Base-by-base conservation (phyloP, 2,888 invertebrate genomes). In the Ecdyonurus torrentis region DNA sequence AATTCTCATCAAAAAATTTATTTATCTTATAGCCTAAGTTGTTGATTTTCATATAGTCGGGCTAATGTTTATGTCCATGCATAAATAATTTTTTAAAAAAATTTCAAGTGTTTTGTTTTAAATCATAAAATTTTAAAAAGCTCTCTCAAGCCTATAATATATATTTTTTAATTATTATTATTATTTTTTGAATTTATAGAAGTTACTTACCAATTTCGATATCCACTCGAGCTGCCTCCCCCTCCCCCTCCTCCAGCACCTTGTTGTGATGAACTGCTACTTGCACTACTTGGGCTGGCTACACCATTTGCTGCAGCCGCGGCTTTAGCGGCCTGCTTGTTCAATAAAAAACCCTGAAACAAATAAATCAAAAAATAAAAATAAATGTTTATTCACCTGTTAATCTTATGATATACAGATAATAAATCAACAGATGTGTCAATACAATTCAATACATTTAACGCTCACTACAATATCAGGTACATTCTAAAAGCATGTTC, bases 321-420 rank as follows among this genome's bases (percentile, higher is more conserved):
- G 62, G 86, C 85, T 69, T 87, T 86, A 50, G 75, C 68, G 72
- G 88, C 87, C 72, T 87, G 86, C 72, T 87, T 87, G 74, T 86
- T 90, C 74, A 91, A 83, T 66, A 89, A 77, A 74, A 89, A 89
- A 72, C 85, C 86, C 87, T 89, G 77, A 52, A 74, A 72, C 65
- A 63, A 61, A 65, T 23, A 61, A 25, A 19, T n/a, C n/a, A n/a
- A n/a, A 63, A 65, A 63, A 65, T 25, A 60, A 20, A 23, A 23
- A 22, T 19, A 61, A 18, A 59, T 20, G n/a, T 18, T n/a, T 55
- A 18, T 25, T 15, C 15, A 59, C 22, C n/a, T n/a, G n/a, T n/a
- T 18, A 59, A 63, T 22, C 23, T 2, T 22, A 58, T 20, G 23
- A 22, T 19, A 59, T 55, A 15, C 59, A 22, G 25, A 23, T 18